phyloP scores from a whole-genome alignment of 23 tunicate species.

The Ciona savignyi region DNA sequence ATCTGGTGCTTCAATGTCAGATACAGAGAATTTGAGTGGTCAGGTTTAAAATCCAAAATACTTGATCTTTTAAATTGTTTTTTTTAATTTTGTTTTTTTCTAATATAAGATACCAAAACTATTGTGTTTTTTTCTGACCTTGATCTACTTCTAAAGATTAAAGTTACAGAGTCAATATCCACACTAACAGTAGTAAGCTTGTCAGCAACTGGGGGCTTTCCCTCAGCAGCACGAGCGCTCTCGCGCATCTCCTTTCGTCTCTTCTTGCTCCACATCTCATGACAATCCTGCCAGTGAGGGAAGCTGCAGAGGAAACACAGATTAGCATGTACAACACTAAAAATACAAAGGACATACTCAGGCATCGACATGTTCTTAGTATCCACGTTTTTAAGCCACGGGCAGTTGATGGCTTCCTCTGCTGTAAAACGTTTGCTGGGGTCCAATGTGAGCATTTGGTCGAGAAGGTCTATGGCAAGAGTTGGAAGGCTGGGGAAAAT shows the following conservation, averaged over 20 bases:
- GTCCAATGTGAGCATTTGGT: constrained; percentile 85
- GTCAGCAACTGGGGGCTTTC: constrained; percentile 24
- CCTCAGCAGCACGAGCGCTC: constrained; percentile 48
- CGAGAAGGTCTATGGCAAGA: constrained; percentile 74
- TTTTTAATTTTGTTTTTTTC: too few relatives aligned
- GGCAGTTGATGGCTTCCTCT: constrained; percentile 83
- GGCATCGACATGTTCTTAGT: constrained; percentile 68
- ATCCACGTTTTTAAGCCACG: constrained; percentile 78
- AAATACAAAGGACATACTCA: too few relatives aligned
- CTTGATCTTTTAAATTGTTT: too few relatives aligned
- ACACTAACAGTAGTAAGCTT: too few relatives aligned
- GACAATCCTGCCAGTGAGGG: constrained; percentile 96
- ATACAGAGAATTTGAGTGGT: too few relatives aligned
- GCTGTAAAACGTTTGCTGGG: constrained; percentile 27
- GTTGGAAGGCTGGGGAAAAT: constrained; percentile 53
- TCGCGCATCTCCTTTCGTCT: constrained; percentile 39
- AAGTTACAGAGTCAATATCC: too few relatives aligned
- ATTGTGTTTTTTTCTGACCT: too few relatives aligned
- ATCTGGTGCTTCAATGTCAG: too few relatives aligned
- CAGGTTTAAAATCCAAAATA: too few relatives aligned
- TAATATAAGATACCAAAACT: too few relatives aligned
- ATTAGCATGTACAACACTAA: neutral
- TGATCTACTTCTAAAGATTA: too few relatives aligned
- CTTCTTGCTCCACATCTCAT: constrained; percentile 99
- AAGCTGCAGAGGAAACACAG: constrained; percentile 27